Evolutionary conservation across 2,797 vertebrate genomes (phyloP).

Genomic region (Platalea minor): DNA sequence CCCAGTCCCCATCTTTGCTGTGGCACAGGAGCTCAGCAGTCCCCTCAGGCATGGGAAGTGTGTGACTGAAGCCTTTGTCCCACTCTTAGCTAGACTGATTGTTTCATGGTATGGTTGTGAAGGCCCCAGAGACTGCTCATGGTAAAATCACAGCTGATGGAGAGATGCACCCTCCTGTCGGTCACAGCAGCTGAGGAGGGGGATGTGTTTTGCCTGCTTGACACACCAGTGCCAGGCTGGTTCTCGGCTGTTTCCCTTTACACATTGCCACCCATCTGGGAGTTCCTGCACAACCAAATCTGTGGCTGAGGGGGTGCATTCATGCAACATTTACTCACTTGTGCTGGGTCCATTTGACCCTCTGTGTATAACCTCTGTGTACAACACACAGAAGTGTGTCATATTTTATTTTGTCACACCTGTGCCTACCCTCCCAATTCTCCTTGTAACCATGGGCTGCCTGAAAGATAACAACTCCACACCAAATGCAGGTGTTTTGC

Average conservation of each 20-base stretch:
- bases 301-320: not conserved
- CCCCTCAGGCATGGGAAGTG: not conserved
- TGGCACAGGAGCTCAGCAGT: not conserved
- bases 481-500: not conserved
- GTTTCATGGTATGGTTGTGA: not conserved
- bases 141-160: not conserved
- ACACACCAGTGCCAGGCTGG: not conserved
- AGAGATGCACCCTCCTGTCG: not conserved
- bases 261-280: not conserved
- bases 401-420: not conserved
- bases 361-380: not conserved
- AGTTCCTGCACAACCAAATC: not conserved
- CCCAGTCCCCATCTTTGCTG: no score
- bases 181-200: fast-evolving
- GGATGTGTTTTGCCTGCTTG: not conserved
- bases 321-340: not conserved
- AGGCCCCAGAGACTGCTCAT: not conserved
- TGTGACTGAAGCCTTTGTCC: not conserved
- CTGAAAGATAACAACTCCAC: not conserved
- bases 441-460: not conserved
- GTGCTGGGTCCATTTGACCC: not conserved
- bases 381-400: not conserved
- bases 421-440: not conserved
- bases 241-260: not conserved
- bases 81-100: not conserved